Evolutionary conservation across 2,113 vertebrate genomes (phyloP).

Genomic region (Nerophis ophidion): DNA sequence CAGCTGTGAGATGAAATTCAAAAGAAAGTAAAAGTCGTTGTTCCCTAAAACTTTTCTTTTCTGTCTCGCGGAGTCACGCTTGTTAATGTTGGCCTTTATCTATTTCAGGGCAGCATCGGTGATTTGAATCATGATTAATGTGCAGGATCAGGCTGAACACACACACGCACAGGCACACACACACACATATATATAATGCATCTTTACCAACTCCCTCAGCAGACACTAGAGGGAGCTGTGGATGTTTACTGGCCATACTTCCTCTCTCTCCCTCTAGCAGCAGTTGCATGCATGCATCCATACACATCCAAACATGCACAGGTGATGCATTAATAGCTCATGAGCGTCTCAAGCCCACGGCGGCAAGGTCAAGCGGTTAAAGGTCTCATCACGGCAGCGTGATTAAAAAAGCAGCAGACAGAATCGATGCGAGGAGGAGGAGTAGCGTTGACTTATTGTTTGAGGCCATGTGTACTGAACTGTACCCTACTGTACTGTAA

Average conservation of each 20-base stretch:
- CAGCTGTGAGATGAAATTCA: too few relatives aligned
- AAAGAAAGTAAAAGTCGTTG: not conserved
- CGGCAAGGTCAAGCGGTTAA: not conserved
- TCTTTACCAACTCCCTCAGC: slow-evolving; percentile 26
- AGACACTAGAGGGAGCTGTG: slow-evolving; percentile 68
- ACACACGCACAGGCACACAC: not conserved
- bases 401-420: slow-evolving; percentile 1
- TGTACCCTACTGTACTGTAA: too few relatives aligned
- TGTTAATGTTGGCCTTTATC: slow-evolving; percentile 5
- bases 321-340: slow-evolving; percentile 63
- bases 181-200: slow-evolving; percentile 10
- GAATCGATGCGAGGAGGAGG: slow-evolving; percentile 25
- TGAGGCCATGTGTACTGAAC: not conserved
- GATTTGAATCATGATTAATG: slow-evolving; percentile 58
- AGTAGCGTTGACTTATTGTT: slow-evolving; percentile 25
- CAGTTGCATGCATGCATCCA: slow-evolving; percentile 12
- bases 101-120: slow-evolving; percentile 15
- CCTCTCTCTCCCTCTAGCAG: slow-evolving; percentile 2
- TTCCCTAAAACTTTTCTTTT: not conserved
- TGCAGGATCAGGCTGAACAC: slow-evolving; percentile 25
- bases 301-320: slow-evolving; percentile 32
- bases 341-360: slow-evolving; percentile 40
- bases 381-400: too few relatives aligned
- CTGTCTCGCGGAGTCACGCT: not conserved
- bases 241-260: slow-evolving; percentile 38